Evolutionary conservation across 2,888 invertebrate genomes (phyloP), one percentile per base, ranked within the genome.

Genomic region (Agriopis leucophaearia): DNA sequence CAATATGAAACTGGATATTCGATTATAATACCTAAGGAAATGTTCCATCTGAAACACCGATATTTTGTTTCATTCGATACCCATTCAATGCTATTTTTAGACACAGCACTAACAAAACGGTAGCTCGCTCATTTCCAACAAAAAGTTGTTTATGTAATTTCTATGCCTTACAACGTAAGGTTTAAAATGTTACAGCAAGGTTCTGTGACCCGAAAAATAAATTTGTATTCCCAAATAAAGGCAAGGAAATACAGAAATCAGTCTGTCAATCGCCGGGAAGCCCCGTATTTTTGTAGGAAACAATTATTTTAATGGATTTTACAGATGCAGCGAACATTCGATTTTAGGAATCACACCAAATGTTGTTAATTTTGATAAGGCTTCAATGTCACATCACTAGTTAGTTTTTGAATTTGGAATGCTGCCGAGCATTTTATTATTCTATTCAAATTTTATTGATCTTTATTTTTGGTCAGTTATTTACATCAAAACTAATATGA

Each of bases 271-370:
- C 90, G 86, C 76, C 83, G 74, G 88, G 92, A 92, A 92, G 90
- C 90, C 89, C 77, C 86, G 86, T 88, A 88, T 91, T 92, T 91
- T 90, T 88, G 88, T 90, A 82, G 63, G 86, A 86, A 88, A 90
- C 91, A 90, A 92, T 93, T 92, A 91, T 86, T 87, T 86, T 90
- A 92, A 92, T 92, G 91, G 92, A 91, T 90, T 88, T 86, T 82
- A 89, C 91, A 90, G 90, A 88, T 74, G 73, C 69, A 57, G 63
- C 50, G 38, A 59, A 40, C 45, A 74, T 74, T 77, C 77, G 73
- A 77, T 78, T 80, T 75, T 71, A 73, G 69, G 80, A 67, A 65
- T 55, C 42, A 44, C 55, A 27, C 13, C 27, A 27, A 18, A 27
- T 40, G 40, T 54, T 40, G 54, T 16, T 40, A 8, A 36, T 54